These are phyloP conservation scores for Aplodontia rufa DNA, from an alignment of 2,113 vertebrate genomes.

Conservation along the genomic window DNA sequence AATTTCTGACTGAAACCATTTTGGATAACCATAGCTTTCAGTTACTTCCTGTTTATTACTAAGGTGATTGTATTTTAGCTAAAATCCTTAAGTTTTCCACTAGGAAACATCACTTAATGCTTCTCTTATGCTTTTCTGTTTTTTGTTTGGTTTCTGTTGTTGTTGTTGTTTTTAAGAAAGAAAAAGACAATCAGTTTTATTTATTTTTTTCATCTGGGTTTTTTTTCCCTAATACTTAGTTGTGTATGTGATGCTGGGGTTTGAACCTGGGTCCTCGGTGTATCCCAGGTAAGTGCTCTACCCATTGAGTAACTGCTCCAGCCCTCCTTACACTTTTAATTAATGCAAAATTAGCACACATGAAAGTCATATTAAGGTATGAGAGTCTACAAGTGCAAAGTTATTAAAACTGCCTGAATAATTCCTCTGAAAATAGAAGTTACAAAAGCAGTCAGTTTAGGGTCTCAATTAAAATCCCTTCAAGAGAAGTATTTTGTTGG, in stretches of 20 bases:
- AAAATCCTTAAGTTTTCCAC: neutral
- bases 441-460: neutral
- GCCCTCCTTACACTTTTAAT: slow-evolving; percentile 13
- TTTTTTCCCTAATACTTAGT: too few relatives aligned
- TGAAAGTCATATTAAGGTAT: neutral
- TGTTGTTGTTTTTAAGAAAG: too few relatives aligned
- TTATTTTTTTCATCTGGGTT: too few relatives aligned
- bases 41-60: neutral
- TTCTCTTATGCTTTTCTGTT: neutral
- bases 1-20: slow-evolving; percentile 7
- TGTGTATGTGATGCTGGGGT: too few relatives aligned
- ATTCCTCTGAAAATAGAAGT: slow-evolving; percentile 18
- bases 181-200: too few relatives aligned
- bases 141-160: too few relatives aligned
- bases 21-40: neutral
- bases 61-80: neutral
- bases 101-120: neutral
- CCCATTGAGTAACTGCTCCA: too few relatives aligned
- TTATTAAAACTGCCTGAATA: neutral
- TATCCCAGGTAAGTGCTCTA: too few relatives aligned
- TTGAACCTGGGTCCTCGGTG: too few relatives aligned
- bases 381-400: neutral
- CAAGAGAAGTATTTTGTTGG: neutral
- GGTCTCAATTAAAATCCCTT: slow-evolving; percentile 10
- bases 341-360: neutral